phyloP scores from a whole-genome alignment of 2,113 vertebrate species.

The Bujurquina vittata region DNA sequence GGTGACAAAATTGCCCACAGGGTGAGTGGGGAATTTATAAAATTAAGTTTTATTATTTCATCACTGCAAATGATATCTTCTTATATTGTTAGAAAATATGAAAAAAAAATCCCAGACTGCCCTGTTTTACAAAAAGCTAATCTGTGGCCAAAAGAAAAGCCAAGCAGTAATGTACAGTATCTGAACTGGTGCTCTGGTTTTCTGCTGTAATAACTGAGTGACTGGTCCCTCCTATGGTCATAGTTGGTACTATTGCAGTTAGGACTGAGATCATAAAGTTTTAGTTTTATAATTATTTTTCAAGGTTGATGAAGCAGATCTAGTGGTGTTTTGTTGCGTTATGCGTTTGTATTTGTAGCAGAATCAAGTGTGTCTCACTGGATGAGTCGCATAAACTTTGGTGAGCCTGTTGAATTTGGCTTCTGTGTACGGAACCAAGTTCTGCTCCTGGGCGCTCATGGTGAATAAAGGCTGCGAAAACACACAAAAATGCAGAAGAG shows the following conservation, averaged over 20 bases:
- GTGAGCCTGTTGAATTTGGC: conserved; percentile 69
- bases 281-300: background rate
- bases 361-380: conserved; percentile 51
- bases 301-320: background rate
- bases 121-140: too few species aligned
- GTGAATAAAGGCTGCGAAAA: conserved; percentile 78
- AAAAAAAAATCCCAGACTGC: too few species aligned
- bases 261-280: background rate
- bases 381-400: conserved; percentile 70
- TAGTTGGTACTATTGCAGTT: background rate
- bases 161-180: background rate
- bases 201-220: background rate
- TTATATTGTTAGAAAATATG: background rate
- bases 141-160: background rate
- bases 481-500: conserved; percentile 22
- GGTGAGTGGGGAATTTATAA: too few species aligned
- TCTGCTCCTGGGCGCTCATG: conserved; percentile 83
- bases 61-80: background rate
- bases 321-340: background rate
- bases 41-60: too few species aligned
- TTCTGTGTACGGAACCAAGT: conserved; percentile 74
- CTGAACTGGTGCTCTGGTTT: background rate
- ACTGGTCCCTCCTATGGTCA: background rate
- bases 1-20: too few species aligned
- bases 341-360: background rate